These are phyloP conservation scores for Chalcis sispes DNA, from an alignment of 2,888 invertebrate species.

Conservation along the genomic window DNA sequence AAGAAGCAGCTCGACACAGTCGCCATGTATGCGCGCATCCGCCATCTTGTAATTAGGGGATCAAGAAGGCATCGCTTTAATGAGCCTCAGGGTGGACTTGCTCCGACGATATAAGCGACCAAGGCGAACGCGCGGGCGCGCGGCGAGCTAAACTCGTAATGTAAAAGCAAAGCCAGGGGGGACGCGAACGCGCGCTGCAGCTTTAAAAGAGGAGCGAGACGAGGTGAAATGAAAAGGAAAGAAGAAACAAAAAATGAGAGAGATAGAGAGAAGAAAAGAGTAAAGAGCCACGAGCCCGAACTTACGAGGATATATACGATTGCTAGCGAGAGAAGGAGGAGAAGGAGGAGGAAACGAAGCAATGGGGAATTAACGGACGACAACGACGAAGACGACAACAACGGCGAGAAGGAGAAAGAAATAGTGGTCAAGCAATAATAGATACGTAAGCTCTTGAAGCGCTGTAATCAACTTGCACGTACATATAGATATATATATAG, in stretches of 20 bases:
- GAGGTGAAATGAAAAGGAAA: constrained; percentile 57
- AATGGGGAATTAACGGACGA: constrained; percentile 65
- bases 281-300: background rate
- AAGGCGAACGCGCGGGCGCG: constrained; percentile 27
- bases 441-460: constrained; percentile 41
- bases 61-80: constrained; percentile 73
- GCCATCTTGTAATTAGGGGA: constrained; percentile 75
- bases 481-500: constrained; percentile 3
- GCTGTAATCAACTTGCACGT: constrained; percentile 38
- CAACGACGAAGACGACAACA: background rate
- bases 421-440: constrained; percentile 37
- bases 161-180: constrained; percentile 59
- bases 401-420: constrained; percentile 23
- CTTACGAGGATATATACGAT: background rate
- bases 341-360: constrained; percentile 18
- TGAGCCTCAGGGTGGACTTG: constrained; percentile 68
- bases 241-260: no score
- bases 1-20: constrained; percentile 54
- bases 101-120: constrained; percentile 59
- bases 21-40: constrained; percentile 70
- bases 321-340: constrained; percentile 39
- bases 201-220: background rate
- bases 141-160: constrained; percentile 62
- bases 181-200: constrained; percentile 39
- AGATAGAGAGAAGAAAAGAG: no score